phyloP scores from a whole-genome alignment of 2,113 vertebrate genomes.

The Todiramphus chloris region DNA sequence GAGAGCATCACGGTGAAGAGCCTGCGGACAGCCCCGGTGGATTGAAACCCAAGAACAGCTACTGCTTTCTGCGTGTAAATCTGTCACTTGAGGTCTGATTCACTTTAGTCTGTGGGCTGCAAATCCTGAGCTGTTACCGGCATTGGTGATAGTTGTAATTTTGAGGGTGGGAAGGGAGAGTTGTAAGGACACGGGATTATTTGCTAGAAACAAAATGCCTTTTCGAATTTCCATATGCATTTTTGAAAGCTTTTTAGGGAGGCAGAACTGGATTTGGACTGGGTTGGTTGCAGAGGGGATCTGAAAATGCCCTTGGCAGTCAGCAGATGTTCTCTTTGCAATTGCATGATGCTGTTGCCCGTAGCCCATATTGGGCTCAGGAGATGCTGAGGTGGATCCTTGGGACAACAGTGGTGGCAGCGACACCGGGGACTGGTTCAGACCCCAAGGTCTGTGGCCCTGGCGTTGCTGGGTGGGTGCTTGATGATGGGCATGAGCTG shows the following conservation, averaged over 20 bases:
- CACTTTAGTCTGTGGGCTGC: background rate
- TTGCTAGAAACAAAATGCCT: background rate
- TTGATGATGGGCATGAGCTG: background rate
- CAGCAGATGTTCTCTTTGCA: background rate
- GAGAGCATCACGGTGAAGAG: background rate
- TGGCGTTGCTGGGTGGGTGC: background rate
- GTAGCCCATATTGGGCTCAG: fast-evolving
- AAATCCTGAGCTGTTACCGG: background rate
- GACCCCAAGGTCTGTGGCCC: background rate
- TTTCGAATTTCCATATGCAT: background rate
- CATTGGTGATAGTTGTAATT: background rate
- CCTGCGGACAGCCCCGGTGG: fast-evolving
- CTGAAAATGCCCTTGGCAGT: background rate
- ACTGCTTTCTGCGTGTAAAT: conserved; percentile 3
- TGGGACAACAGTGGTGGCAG: background rate
- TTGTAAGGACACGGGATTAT: background rate
- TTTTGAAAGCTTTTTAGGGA: background rate
- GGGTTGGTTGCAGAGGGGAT: background rate
- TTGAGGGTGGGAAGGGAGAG: background rate
- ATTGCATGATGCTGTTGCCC: fast-evolving
- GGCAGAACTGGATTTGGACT: background rate
- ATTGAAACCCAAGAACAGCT: background rate
- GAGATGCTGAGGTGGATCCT: background rate
- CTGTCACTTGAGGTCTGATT: background rate
- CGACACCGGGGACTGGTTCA: fast-evolving